Evolutionary conservation across 2,888 invertebrate species (phyloP), one percentile per base, ranked within the genome.

Genomic region (Coleophora deauratella): DNA sequence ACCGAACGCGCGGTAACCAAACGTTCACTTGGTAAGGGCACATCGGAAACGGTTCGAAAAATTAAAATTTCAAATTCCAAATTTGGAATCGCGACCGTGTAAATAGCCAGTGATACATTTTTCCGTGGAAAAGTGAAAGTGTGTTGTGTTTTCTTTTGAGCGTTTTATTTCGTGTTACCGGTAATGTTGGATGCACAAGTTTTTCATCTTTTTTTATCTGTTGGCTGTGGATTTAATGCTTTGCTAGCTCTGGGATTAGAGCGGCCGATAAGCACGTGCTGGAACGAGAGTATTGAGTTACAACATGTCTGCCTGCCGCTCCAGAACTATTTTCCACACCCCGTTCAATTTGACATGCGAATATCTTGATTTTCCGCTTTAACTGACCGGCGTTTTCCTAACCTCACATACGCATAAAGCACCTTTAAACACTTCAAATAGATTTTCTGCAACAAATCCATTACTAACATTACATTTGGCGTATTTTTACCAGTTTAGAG

Each of bases 241-340:
- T 21, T 52, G 50, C 57, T 64, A 62, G 59, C 61, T 51, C 52
- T 52, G 51, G 51, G 60, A 52, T 60, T 54, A 55, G 57, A 38
- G 56, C 58, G 54, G 44, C 51, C 58, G 58, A 59, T 65, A 57
- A 64, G 53, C 66, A 65, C 69, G 70, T 69, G 67, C 72, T 76
- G 76, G 75, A 77, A 56, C 62, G 64, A 52, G 62, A 63, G 80
- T 78, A 71, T 84, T 72, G 70, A 74, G 73, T 84, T 84, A 68
- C 82, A 84, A 73, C 62, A 76, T 77, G 78, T 79, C 79, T 63
- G 79, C 76, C 72, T 63, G 66, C 54, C 63, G 73, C 69, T 77
- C 73, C 75, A 74, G 75, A 74, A 73, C 65, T 63, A 66, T 69
- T 67, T 66, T 64, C 53, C 54, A 56, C 21, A 21, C 21, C 21